Conservation (phyloP, 2,888 invertebrate genomes). For the Dinocampus coccinellae region DNA sequence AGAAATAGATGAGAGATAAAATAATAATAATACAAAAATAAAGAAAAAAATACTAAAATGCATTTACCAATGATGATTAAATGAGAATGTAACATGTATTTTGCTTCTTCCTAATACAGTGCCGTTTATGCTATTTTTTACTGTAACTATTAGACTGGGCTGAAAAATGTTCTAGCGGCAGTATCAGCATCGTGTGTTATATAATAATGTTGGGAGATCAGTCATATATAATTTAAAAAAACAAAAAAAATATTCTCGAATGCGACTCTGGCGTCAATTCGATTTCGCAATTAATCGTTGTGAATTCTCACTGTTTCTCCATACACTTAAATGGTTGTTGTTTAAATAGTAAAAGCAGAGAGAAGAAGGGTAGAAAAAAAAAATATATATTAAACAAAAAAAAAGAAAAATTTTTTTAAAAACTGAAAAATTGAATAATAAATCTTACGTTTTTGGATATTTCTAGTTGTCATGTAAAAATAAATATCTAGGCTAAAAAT, state of each 20-base stretch:
- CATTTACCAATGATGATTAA: conserved; percentile 66
- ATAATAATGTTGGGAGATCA: conserved; percentile 51
- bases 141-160: conserved; percentile 57
- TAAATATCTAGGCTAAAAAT: conserved; percentile 3
- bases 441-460: conserved; percentile 1
- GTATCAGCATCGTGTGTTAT: conserved; percentile 48
- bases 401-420: no score
- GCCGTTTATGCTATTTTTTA: conserved; percentile 70
- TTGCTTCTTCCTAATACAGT: conserved; percentile 70
- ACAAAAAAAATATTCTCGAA: conserved; percentile 43
- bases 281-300: conserved; percentile 2
- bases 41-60: conserved; percentile 56
- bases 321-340: conserved; percentile 2
- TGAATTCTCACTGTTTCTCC: conserved; percentile 2
- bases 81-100: conserved; percentile 67
- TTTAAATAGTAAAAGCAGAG: background rate
- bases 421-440: background rate
- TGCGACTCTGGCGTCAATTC: conserved; percentile 41
- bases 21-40: conserved; percentile 39
- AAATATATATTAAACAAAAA: no score
- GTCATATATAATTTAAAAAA: conserved; percentile 44
- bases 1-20: conserved; percentile 52
- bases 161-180: conserved; percentile 43
- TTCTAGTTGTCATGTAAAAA: conserved; percentile 1
- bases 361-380: background rate